Percentiles rank a stretch among this genome's conserved stretches.
Evolutionary conservation across 2,797 vertebrate genomes (phyloP).

Genomic region (Pseudomugil tenellus): DNA sequence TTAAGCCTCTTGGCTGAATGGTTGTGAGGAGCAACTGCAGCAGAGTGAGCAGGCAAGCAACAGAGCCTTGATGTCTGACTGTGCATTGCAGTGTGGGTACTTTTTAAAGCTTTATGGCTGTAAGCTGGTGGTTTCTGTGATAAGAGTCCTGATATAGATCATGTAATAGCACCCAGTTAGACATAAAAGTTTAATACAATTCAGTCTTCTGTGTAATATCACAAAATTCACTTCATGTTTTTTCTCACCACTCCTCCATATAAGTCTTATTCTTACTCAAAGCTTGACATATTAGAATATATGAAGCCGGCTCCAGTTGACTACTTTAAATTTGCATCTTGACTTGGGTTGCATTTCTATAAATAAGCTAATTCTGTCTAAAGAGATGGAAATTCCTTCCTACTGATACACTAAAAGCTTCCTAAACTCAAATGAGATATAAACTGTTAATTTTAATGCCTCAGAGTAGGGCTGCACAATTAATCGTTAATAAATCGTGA

Average conservation of each 20-base stretch:
- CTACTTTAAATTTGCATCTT: neutral
- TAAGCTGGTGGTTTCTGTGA: constrained; percentile 8
- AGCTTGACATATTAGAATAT: neutral
- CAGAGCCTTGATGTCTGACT: constrained; percentile 33
- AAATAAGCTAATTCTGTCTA: neutral
- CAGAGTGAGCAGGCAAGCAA: constrained; percentile 20
- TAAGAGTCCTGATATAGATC: constrained; percentile 26
- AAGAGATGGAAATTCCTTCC: neutral
- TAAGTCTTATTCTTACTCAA: neutral
- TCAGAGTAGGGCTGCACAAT: too few relatives aligned
- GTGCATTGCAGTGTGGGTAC: constrained; percentile 20
- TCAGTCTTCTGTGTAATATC: neutral
- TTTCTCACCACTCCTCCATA: neutral
- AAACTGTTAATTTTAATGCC: neutral
- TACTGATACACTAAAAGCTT: neutral
- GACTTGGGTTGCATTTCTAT: neutral
- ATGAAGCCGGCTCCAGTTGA: neutral
- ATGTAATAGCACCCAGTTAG: constrained; percentile 6
- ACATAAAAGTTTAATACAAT: constrained; percentile 4
- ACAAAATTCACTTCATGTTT: neutral
- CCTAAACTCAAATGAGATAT: neutral
- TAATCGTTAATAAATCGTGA: too few relatives aligned
- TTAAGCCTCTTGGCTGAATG: constrained; percentile 29
- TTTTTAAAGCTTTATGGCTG: constrained; percentile 34
- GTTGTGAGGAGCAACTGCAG: constrained; percentile 20